phyloP scores from a whole-genome alignment of 1,140 invertebrate species.

The Lepidostoma basale region DNA sequence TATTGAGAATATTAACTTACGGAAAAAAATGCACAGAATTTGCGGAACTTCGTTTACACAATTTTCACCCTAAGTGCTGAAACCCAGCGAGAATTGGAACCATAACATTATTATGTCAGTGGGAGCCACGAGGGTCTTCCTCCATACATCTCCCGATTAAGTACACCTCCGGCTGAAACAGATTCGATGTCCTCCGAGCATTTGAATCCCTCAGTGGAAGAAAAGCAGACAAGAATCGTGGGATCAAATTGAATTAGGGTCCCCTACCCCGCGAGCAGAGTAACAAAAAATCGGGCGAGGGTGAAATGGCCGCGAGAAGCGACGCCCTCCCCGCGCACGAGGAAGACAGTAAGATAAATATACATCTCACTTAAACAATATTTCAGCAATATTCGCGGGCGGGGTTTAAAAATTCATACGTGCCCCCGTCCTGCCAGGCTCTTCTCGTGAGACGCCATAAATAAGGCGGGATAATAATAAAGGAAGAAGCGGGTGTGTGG shows the following conservation, averaged over 20 bases:
- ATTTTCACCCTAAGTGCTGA: too few relatives aligned
- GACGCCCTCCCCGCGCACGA: too few relatives aligned
- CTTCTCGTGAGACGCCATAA: background rate
- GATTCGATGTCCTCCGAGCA: background rate
- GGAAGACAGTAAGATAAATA: constrained; percentile 14
- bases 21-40: too few relatives aligned
- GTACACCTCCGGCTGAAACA: constrained; percentile 1
- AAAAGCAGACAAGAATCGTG: background rate
- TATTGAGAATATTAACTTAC: too few relatives aligned
- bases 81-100: too few relatives aligned
- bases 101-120: too few relatives aligned
- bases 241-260: constrained; percentile 12
- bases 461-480: constrained; percentile 9
- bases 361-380: constrained; percentile 23
- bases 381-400: constrained; percentile 14
- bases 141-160: too few relatives aligned
- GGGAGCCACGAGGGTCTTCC: too few relatives aligned
- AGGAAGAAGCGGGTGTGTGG: background rate
- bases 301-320: background rate
- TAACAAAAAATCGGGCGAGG: background rate
- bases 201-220: background rate
- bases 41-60: too few relatives aligned
- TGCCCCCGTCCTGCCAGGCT: background rate
- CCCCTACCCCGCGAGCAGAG: background rate
- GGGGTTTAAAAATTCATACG: constrained; percentile 22